Percentiles rank a stretch among this genome's conserved stretches.
These are phyloP conservation scores for Alexandromys fortis DNA, from an alignment of 2,113 vertebrate species.

Conservation along the genomic window DNA sequence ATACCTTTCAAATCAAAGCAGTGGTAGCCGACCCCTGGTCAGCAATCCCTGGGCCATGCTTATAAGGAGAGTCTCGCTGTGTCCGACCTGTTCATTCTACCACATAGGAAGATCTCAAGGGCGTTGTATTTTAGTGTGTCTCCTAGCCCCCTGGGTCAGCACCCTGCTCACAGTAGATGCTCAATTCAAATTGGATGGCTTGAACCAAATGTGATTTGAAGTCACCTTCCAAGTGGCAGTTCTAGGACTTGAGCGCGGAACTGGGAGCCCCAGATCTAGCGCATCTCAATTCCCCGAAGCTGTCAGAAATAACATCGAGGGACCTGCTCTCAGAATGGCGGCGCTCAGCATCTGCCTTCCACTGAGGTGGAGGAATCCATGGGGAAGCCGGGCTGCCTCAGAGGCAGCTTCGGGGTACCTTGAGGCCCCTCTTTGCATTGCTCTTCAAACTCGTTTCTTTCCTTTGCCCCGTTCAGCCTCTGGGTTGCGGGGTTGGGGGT, in stretches of 20 bases:
- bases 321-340: not conserved
- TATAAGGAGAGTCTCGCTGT: conserved; percentile 28
- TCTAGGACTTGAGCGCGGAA: not conserved
- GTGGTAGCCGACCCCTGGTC: not conserved
- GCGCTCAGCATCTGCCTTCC: not conserved
- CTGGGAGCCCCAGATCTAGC: not conserved
- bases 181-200: not conserved
- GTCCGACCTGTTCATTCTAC: conserved; percentile 22
- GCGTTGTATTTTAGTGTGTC: conserved; percentile 25
- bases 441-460: not conserved
- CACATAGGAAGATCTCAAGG: not conserved
- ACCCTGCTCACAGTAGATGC: not conserved
- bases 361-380: not conserved
- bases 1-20: conserved; percentile 34
- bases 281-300: not conserved
- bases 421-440: not conserved
- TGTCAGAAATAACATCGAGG: not conserved
- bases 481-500: not conserved
- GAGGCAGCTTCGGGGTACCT: not conserved
- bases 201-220: conserved; percentile 13
- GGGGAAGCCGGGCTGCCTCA: not conserved
- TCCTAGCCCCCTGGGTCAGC: not conserved
- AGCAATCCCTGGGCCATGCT: conserved; percentile 16
- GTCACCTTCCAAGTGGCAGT: conserved; percentile 2
- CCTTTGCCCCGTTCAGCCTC: not conserved